Evolutionary conservation across 2,113 vertebrate genomes (phyloP).

Genomic region (Melanotaenia duboulayi): DNA sequence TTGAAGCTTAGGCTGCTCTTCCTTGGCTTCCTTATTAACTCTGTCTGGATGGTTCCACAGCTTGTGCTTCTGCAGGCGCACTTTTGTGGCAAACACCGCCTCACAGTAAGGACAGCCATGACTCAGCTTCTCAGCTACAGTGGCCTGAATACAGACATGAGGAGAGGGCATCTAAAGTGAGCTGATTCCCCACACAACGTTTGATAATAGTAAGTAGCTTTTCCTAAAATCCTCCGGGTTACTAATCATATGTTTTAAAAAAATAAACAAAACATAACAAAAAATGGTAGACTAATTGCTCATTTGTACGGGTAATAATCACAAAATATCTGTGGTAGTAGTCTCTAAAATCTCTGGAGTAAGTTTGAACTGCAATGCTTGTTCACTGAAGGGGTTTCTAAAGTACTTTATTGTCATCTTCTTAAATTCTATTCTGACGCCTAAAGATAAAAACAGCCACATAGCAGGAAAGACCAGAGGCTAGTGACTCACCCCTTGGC

Average conservation of each 20-base stretch:
- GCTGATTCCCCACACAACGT: constrained; percentile 7
- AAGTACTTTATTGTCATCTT: not conserved
- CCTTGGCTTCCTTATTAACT: constrained; percentile 75
- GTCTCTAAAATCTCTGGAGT: constrained; percentile 8
- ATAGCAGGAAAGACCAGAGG: constrained; percentile 52
- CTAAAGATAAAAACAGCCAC: constrained; percentile 10
- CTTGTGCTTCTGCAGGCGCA: constrained; percentile 95
- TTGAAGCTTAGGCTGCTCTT: constrained; percentile 82
- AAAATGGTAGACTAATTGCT: too few species aligned
- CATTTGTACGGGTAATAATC: not conserved
- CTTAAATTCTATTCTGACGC: constrained; percentile 9
- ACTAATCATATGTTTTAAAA: not conserved
- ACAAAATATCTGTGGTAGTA: constrained; percentile 6
- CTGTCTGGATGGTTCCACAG: constrained; percentile 94
- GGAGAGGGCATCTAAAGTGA: constrained; percentile 29
- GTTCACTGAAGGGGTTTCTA: not conserved
- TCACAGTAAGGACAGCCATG: constrained; percentile 93
- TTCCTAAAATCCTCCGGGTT: constrained; percentile 6
- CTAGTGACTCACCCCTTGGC: constrained; percentile 90
- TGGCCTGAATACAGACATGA: constrained; percentile 80
- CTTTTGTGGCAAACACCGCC: constrained; percentile 94
- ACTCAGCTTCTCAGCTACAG: constrained; percentile 88
- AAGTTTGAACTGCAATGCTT: not conserved
- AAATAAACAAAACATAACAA: too few species aligned
- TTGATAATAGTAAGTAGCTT: constrained; percentile 27